These are phyloP conservation scores for Lampris megalopsis DNA, from an alignment of 2,113 vertebrate genomes.

Conservation along the genomic window DNA sequence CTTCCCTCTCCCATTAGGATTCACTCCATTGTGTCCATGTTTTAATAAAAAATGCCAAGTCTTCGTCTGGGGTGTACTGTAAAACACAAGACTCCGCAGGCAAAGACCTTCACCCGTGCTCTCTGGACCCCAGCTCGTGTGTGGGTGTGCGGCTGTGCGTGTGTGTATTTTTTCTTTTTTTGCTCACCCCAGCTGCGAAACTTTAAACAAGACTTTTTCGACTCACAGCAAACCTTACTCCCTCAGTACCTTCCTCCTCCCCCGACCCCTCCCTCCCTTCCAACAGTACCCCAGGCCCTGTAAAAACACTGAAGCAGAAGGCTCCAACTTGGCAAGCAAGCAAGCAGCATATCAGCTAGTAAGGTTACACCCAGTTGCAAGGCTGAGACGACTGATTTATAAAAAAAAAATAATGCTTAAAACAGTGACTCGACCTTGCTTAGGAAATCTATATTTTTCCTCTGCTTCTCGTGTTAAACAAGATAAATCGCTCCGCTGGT, in stretches of 20 bases:
- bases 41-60: conserved; percentile 36
- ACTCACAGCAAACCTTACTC: conserved; percentile 56
- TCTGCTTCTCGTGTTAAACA: conserved; percentile 46
- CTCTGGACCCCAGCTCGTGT: conserved; percentile 34
- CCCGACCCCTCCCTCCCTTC: conserved; percentile 25
- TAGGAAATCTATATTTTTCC: conserved; percentile 56
- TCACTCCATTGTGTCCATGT: conserved; percentile 11
- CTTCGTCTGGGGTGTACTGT: conserved; percentile 55
- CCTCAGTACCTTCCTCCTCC: conserved; percentile 33
- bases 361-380: conserved; percentile 59
- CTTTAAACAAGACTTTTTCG: conserved; percentile 65
- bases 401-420: conserved; percentile 59
- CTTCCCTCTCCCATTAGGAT: conserved; percentile 25
- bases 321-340: conserved; percentile 58
- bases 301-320: conserved; percentile 51
- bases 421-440: conserved; percentile 66
- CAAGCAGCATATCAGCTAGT: conserved; percentile 36
- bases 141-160: conserved; percentile 16
- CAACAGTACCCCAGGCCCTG: conserved; percentile 59
- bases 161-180: conserved; percentile 13
- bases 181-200: conserved; percentile 52
- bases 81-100: conserved; percentile 54
- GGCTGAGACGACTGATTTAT: conserved; percentile 54
- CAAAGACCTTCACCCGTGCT: conserved; percentile 60
- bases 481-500: conserved; percentile 58